Base-by-base conservation (phyloP, 2,888 invertebrate genomes). In the Lamproptera curius region DNA sequence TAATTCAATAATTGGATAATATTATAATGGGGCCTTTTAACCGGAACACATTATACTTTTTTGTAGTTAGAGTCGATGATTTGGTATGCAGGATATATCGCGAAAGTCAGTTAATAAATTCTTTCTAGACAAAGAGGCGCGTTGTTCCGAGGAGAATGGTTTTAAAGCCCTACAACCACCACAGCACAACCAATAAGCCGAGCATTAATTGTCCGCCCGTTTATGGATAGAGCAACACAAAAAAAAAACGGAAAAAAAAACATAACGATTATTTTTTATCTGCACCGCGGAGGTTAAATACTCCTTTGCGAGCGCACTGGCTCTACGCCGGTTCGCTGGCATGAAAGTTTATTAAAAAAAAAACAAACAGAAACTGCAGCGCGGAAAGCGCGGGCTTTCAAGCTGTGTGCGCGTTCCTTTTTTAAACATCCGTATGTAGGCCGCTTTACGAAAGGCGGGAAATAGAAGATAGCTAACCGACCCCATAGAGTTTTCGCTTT, bases 341-440 rank as follows among this genome's bases (percentile, higher is more conserved):
- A 47, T 42, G 41, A 41, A 47, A 47, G 31, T 47, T 47, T 47
- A 47, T 47, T 42, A 47, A 47, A 45, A 42, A 46, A 41, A 16
- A 36, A 16, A 17, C 1, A 10, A n/a, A n/a, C 41, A 16, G 35
- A 14, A 28, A 28, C 31, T 28, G 35, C 9, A 33, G 8, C 13
- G 15, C 23, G 23, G 15, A 23, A 37, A 31, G 38, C 9, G 23
- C 10, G 15, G 40, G 34, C 46, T 40, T 46, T 46, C 26, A 46
- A 34, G 20, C 39, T 33, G 14, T 36, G n/a, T 26, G 31, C 26
- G 36, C 20, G 23, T 47, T 46, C 36, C 28, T 47, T 46, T 35
- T 47, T 47, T n/a, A 36, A 42, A 47, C 35, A 39, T 28, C 41
- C 41, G 36, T 37, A 31, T 37, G 17, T 20, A 17, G n/a, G n/a